Evolutionary conservation across 2,888 invertebrate genomes (phyloP).

Genomic region (Ormyrus pomaceus): DNA sequence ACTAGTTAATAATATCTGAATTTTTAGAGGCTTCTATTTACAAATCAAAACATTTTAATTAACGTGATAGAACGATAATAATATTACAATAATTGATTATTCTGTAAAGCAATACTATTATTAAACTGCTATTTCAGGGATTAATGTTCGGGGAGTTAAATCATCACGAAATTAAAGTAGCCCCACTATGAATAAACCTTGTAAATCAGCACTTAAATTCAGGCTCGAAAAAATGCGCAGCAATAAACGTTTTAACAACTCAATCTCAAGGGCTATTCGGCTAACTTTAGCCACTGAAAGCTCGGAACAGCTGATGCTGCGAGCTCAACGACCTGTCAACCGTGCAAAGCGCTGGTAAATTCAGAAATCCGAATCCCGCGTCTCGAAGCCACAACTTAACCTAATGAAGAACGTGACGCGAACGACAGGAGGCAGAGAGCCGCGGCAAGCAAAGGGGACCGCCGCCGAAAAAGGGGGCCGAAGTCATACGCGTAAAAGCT

Average conservation of each 20-base stretch:
- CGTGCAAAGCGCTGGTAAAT: constrained; percentile 18
- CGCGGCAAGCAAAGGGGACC: neutral
- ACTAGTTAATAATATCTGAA: too few relatives aligned
- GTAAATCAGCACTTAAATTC: too few relatives aligned
- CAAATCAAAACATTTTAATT: neutral
- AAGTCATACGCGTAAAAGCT: neutral
- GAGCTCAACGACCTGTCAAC: constrained; percentile 49
- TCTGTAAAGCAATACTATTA: too few relatives aligned
- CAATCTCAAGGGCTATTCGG: constrained; percentile 12
- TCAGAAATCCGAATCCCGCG: neutral
- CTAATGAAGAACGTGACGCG: too few relatives aligned
- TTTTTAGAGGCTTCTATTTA: neutral
- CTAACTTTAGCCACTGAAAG: constrained; percentile 44
- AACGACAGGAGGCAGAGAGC: too few relatives aligned
- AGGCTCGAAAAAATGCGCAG: too few relatives aligned
- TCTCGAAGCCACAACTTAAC: neutral
- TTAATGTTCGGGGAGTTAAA: too few relatives aligned
- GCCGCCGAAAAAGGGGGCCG: constrained; percentile 30
- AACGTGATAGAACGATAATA: neutral
- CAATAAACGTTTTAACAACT: neutral
- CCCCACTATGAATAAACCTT: too few relatives aligned
- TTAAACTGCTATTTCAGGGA: too few relatives aligned
- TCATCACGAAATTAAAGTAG: too few relatives aligned
- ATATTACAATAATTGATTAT: neutral
- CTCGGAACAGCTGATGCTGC: constrained; percentile 43